These are phyloP conservation scores for Eilema depressum DNA, from an alignment of 2,888 invertebrate species.

Conservation along the genomic window DNA sequence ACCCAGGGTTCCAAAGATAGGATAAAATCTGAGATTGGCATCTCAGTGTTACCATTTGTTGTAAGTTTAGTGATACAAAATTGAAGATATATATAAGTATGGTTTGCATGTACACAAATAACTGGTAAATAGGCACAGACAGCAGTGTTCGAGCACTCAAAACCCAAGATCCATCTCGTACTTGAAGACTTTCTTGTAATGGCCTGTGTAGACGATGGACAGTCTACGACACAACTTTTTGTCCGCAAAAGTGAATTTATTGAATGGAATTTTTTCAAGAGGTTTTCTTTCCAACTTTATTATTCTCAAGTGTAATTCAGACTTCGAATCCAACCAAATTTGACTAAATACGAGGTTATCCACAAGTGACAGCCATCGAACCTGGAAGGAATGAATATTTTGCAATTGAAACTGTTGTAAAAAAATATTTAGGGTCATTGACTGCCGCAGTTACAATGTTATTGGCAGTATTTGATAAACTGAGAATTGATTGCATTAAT, in stretches of 20 bases:
- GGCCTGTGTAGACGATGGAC: not conserved
- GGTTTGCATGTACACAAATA: not conserved
- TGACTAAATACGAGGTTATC: not conserved
- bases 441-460: not conserved
- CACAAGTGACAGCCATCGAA: not conserved
- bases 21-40: too few species aligned
- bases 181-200: slow-evolving; percentile 7
- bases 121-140: not conserved
- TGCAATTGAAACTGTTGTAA: not conserved
- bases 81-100: not conserved
- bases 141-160: not conserved
- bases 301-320: not conserved
- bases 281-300: not conserved
- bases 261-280: slow-evolving; percentile 1
- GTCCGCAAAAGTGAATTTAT: not conserved
- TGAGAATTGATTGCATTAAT: not conserved
- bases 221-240: not conserved
- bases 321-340: not conserved
- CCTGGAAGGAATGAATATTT: not conserved
- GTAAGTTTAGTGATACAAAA: too few species aligned
- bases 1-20: too few species aligned
- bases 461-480: not conserved
- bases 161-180: not conserved
- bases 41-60: too few species aligned
- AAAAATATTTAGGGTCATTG: not conserved